Percentiles rank a stretch among this genome's conserved stretches.
Conservation (phyloP, 2,113 vertebrate genomes). For the Mesocricetus auratus region DNA sequence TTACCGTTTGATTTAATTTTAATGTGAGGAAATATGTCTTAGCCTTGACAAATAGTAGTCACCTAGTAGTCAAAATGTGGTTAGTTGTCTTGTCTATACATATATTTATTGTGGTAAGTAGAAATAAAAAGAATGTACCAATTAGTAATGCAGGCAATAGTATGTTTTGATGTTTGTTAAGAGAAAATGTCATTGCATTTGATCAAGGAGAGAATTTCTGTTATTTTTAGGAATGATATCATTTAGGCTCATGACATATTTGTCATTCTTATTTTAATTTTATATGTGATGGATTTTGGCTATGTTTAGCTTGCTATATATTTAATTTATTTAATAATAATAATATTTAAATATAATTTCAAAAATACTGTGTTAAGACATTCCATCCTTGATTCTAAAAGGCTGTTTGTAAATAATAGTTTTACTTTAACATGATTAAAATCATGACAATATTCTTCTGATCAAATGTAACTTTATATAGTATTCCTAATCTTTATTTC, state of each 20-base stretch:
- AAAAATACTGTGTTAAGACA: slow-evolving; percentile 7
- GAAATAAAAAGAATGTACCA: not conserved
- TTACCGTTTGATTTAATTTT: slow-evolving; percentile 6
- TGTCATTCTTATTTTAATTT: not conserved
- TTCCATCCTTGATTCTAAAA: not conserved
- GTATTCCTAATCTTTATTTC: not conserved
- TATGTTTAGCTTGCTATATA: not conserved
- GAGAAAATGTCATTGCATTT: not conserved
- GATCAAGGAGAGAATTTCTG: not conserved
- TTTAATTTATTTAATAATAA: not conserved
- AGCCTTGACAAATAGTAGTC: not conserved
- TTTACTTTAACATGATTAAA: slow-evolving; percentile 6
- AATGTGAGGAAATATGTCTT: not conserved
- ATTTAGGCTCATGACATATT: not conserved
- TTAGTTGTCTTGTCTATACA: not conserved
- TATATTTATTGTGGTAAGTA: slow-evolving; percentile 8
- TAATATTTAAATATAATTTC: not conserved
- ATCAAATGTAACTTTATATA: not conserved
- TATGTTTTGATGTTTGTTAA: not conserved
- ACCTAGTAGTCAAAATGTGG: not conserved
- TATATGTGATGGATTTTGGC: not conserved
- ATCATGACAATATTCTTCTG: not conserved
- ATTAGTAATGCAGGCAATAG: not conserved
- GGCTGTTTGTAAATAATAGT: not conserved
- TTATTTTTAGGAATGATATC: slow-evolving; percentile 45